Conservation (phyloP, 2,888 invertebrate species). For the Orthosia incerta region DNA sequence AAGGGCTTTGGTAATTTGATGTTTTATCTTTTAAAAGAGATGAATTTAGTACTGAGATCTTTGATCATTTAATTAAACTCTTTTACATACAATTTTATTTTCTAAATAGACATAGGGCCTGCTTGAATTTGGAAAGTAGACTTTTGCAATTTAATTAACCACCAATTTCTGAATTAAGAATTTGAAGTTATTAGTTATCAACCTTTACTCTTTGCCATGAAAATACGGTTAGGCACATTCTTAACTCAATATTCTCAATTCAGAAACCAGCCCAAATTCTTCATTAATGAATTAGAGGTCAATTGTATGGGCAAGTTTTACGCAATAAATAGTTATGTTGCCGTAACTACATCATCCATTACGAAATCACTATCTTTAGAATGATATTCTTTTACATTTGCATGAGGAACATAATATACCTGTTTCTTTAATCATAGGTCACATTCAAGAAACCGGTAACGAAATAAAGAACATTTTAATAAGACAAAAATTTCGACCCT, state of each 20-base stretch:
- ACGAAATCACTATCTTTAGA: slow-evolving; percentile 55
- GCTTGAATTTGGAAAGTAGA: background rate
- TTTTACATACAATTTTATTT: no score
- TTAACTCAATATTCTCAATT: no score
- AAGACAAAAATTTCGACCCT: background rate
- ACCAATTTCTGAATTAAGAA: no score
- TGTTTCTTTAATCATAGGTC: slow-evolving; percentile 15
- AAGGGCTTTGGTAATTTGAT: background rate
- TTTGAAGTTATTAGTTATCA: no score
- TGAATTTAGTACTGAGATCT: background rate
- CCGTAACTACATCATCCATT: slow-evolving; percentile 25
- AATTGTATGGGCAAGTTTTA: slow-evolving; percentile 26
- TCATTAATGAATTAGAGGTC: slow-evolving; percentile 15
- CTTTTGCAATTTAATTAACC: no score
- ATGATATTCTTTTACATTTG: slow-evolving; percentile 44
- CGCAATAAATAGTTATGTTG: slow-evolving; percentile 35
- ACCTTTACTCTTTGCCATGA: no score
- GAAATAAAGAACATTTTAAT: background rate
- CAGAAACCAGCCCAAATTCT: no score
- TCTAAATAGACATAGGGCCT: background rate
- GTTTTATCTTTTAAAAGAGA: background rate
- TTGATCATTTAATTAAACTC: background rate
- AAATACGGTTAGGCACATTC: no score
- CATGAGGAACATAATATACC: slow-evolving; percentile 30
- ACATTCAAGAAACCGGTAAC: background rate